Evolutionary conservation across 2,797 vertebrate species (phyloP), one percentile per base, ranked within the genome.

Genomic region (Neostethus bicornis): DNA sequence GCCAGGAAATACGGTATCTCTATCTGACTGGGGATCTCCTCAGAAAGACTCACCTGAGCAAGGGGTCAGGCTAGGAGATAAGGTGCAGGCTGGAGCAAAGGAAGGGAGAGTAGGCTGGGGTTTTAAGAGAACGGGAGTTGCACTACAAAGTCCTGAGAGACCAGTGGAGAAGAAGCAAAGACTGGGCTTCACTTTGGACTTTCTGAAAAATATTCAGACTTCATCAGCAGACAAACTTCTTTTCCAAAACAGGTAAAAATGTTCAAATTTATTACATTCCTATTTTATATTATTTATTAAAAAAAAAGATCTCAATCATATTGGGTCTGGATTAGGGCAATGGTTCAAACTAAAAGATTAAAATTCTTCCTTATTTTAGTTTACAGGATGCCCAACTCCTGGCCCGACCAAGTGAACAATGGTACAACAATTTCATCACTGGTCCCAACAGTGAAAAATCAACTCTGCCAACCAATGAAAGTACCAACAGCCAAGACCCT

Each of bases 241-340:
- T 20, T 76, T 89, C 53, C 91, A 92, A 51, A 85, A 75, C 87
- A 94, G 94, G 95, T 96, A 90, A 73, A 75, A 4, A 43, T n/a
- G 25, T 32, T 25, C n/a, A 17, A 24, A 3, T n/a, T 17, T 24
- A 9, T 44, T 3, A 0, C n/a, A n/a, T n/a, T n/a, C n/a, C n/a
- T n/a, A n/a, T n/a, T n/a, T n/a, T n/a, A n/a, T n/a, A n/a, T n/a
- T n/a, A n/a, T n/a, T n/a, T n/a, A n/a, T n/a, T n/a, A n/a, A n/a
- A n/a, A n/a, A n/a, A n/a, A n/a, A n/a, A n/a, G n/a, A n/a, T n/a
- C 4, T 41, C 5, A 26, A 3, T 37, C 38, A 28, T 3, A 42
- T 21, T 9, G 19, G 20, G 2, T 41, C 2, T 35, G 2, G 46
- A 42, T 41, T 10, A 1, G 13, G n/a, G 2, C 1, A 4, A 21